A percentile compares a stretch with the other conserved stretches of the same genome.
phyloP scores from a whole-genome alignment of 2,888 invertebrate genomes.

The Lepas anatifera region DNA sequence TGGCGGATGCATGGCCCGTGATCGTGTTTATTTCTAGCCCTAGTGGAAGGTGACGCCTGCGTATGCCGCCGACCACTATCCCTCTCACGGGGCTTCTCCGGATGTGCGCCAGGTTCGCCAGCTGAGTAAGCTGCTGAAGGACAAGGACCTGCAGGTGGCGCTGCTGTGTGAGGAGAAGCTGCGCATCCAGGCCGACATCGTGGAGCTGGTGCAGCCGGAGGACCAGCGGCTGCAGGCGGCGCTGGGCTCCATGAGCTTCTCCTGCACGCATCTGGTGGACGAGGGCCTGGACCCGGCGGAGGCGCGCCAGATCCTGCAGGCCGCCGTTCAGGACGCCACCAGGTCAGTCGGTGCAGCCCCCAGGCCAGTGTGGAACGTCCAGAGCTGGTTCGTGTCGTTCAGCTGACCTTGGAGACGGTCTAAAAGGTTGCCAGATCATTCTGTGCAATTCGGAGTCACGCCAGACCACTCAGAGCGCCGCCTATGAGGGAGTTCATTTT shows the following conservation, averaged over 20 bases:
- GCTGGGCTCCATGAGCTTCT: slow-evolving; percentile 38
- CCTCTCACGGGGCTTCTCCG: too few relatives aligned
- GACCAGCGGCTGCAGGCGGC: slow-evolving; percentile 18
- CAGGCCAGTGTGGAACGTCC: too few relatives aligned
- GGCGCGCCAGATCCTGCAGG: slow-evolving; percentile 69
- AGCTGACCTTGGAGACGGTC: too few relatives aligned
- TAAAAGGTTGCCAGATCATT: too few relatives aligned
- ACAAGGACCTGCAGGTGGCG: slow-evolving; percentile 79
- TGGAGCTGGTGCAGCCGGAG: slow-evolving; percentile 50
- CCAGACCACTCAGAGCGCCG: too few relatives aligned
- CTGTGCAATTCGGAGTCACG: too few relatives aligned
- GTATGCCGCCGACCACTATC: too few relatives aligned
- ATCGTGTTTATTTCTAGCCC: too few relatives aligned
- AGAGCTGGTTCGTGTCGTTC: too few relatives aligned
- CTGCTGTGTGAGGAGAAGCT: slow-evolving; percentile 78
- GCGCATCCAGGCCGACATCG: slow-evolving; percentile 49
- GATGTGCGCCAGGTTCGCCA: background rate
- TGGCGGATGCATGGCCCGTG: too few relatives aligned
- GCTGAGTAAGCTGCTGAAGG: slow-evolving; percentile 46
- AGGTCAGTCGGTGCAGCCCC: slow-evolving; percentile 39
- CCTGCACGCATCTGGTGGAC: slow-evolving; percentile 55
- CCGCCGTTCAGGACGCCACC: slow-evolving; percentile 42
- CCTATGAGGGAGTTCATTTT: too few relatives aligned
- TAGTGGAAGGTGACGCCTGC: too few relatives aligned
- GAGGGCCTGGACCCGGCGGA: slow-evolving; percentile 54